A percentile compares a stretch with the other conserved stretches of the same genome.
Conservation (phyloP, 2,797 vertebrate species). For the Acanthis flammea region DNA sequence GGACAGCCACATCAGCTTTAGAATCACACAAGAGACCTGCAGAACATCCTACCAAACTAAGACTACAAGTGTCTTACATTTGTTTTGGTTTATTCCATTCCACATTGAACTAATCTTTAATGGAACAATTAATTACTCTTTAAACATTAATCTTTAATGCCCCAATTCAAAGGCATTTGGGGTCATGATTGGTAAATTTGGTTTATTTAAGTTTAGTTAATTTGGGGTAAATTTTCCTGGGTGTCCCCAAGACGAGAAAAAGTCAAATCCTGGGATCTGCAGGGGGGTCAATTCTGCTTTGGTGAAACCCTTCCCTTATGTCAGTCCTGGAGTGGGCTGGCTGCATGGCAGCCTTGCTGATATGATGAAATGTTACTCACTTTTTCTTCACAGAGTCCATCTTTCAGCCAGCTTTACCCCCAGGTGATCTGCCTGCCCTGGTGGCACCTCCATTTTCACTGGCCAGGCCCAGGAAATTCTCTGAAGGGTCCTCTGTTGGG, state of each 20-base stretch:
- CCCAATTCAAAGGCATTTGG: background rate
- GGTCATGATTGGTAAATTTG: background rate
- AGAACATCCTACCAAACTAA: background rate
- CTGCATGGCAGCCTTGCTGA: background rate
- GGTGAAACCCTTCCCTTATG: background rate
- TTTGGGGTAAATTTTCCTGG: background rate
- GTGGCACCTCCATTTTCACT: background rate
- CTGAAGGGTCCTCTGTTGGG: background rate
- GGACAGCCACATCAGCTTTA: background rate
- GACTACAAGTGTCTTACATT: background rate
- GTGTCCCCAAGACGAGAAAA: background rate
- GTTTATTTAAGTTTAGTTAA: background rate
- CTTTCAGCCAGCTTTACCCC: background rate
- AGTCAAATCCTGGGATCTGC: background rate
- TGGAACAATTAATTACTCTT: background rate
- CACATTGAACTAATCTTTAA: background rate
- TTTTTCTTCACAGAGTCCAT: background rate
- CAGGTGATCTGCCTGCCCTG: background rate
- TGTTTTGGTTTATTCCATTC: background rate
- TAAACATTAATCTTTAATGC: background rate
- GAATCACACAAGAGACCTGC: background rate
- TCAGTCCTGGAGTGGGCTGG: background rate
- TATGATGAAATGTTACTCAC: accelerated
- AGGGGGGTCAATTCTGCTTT: background rate
- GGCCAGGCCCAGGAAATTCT: background rate